A percentile compares a stretch with the other conserved stretches of the same genome.
phyloP scores from a whole-genome alignment of 64 coral and sea anemone species.

The Astreopora myriophthalma region DNA sequence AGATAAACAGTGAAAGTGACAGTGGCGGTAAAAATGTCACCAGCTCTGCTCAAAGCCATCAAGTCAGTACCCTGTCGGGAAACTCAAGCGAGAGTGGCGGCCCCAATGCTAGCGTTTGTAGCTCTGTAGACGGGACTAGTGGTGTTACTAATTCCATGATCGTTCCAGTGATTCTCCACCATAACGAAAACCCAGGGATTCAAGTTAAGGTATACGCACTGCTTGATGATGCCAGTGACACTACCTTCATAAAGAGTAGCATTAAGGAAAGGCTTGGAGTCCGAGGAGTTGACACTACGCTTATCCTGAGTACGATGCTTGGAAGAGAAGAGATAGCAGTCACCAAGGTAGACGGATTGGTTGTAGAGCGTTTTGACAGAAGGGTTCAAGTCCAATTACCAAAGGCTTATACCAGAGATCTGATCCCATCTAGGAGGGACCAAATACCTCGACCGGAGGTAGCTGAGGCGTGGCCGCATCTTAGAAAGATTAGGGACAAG shows the following conservation, averaged over 20 bases:
- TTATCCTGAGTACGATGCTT: slow-evolving; percentile 72
- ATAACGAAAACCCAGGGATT: neutral
- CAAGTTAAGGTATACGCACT: slow-evolving; percentile 48
- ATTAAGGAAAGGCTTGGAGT: slow-evolving; percentile 14
- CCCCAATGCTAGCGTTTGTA: neutral
- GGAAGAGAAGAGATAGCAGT: slow-evolving; percentile 19
- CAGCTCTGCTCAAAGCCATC: neutral
- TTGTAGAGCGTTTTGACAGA: slow-evolving; percentile 25
- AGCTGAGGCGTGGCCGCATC: neutral
- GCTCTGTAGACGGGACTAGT: neutral
- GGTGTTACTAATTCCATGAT: neutral
- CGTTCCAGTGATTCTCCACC: neutral
- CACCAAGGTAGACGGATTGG: slow-evolving; percentile 38
- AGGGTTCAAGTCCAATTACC: neutral
- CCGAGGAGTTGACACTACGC: neutral
- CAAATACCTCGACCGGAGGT: slow-evolving; percentile 17
- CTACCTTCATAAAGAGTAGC: slow-evolving; percentile 43
- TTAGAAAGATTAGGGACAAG: slow-evolving; percentile 1
- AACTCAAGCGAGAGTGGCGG: neutral
- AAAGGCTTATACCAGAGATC: neutral
- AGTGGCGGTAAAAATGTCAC: neutral
- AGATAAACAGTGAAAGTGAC: neutral
- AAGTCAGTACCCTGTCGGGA: neutral
- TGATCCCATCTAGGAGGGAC: too few relatives aligned
- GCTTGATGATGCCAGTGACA: neutral